Evolutionary conservation across 2,113 vertebrate species (phyloP).

Genomic region (Plotosus lineatus): DNA sequence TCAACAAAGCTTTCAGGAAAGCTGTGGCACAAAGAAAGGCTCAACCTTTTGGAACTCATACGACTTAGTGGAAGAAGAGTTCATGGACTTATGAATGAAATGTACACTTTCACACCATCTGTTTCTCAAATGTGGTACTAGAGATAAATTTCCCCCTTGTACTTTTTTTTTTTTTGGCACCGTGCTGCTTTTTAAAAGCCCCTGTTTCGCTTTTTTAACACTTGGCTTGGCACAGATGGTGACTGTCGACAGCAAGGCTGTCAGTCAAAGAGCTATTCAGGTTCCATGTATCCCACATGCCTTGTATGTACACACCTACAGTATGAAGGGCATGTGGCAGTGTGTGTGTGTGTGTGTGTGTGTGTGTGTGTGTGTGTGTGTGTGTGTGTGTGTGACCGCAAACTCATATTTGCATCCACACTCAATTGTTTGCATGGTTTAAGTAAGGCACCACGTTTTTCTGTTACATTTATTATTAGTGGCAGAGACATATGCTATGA

Average conservation of each 20-base stretch:
- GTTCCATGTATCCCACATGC: conserved; percentile 28
- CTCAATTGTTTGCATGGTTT: not conserved
- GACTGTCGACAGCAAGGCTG: conserved; percentile 56
- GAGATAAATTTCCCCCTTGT: conserved; percentile 48
- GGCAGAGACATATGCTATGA: not conserved
- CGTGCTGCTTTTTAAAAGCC: conserved; percentile 44
- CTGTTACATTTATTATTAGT: not conserved
- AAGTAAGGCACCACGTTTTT: not conserved
- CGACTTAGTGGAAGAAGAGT: conserved; percentile 29
- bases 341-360: not conserved
- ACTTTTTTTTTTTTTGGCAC: conserved; percentile 40
- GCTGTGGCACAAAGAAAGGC: conserved; percentile 57
- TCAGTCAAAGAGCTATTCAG: conserved; percentile 52
- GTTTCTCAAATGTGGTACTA: conserved; percentile 47
- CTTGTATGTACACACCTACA: conserved; percentile 34
- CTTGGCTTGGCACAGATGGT: conserved; percentile 67
- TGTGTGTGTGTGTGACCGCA: conserved; percentile 9
- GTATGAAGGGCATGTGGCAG: conserved; percentile 28
- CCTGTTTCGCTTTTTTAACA: conserved; percentile 36
- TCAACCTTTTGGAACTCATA: conserved; percentile 44
- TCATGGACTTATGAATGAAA: conserved; percentile 43
- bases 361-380: too few relatives aligned
- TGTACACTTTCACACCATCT: conserved; percentile 60
- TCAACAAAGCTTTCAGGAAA: conserved; percentile 58
- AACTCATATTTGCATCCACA: conserved; percentile 7